These are phyloP conservation scores for Gymnobelideus leadbeateri DNA, from an alignment of 2,113 vertebrate genomes.

Conservation along the genomic window DNA sequence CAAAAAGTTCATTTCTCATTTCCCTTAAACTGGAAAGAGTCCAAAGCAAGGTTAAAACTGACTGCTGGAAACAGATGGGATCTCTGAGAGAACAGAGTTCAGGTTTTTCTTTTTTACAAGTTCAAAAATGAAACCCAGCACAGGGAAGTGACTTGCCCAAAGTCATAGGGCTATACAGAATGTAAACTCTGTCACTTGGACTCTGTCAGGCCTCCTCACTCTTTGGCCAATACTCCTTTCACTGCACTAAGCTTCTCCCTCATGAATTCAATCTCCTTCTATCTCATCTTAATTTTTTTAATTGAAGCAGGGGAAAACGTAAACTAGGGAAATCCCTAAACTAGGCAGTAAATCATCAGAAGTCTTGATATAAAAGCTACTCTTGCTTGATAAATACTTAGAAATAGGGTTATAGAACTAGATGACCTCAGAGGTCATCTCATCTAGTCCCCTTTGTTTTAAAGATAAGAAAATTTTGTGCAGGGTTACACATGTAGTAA, in stretches of 20 bases:
- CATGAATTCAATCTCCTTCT: neutral
- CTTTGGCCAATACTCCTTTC: neutral
- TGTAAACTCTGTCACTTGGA: neutral
- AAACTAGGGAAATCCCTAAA: neutral
- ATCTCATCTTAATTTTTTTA: neutral
- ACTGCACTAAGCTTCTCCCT: neutral
- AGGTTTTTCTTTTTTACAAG: neutral
- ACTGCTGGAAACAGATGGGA: neutral
- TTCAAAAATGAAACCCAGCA: neutral
- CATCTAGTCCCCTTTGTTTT: neutral
- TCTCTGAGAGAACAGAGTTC: neutral
- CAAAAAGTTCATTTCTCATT: neutral
- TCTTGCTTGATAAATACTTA: neutral
- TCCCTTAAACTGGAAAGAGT: neutral
- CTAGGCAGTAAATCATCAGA: neutral
- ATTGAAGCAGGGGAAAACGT: neutral
- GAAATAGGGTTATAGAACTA: neutral
- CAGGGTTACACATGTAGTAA: neutral
- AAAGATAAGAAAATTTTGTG: neutral
- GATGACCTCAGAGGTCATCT: neutral
- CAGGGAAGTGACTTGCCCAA: neutral
- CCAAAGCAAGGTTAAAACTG: neutral
- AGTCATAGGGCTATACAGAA: neutral
- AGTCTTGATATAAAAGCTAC: neutral
- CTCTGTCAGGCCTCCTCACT: neutral